phyloP scores from a whole-genome alignment of 2,888 invertebrate genomes.

The Ophion slaviceki region DNA sequence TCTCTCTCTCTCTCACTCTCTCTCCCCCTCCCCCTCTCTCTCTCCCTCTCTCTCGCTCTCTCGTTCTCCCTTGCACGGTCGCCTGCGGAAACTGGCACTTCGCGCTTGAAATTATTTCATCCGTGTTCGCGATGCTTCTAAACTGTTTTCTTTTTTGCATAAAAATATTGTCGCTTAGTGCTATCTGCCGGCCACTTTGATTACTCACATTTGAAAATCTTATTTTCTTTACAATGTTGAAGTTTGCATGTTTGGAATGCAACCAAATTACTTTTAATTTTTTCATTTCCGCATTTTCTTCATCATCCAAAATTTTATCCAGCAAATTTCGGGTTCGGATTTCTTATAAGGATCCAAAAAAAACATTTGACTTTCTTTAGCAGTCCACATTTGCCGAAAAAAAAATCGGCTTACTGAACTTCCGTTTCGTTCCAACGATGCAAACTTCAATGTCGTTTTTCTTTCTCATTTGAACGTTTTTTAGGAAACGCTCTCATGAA shows the following conservation, averaged over 20 bases:
- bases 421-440: too few relatives aligned
- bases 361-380: too few relatives aligned
- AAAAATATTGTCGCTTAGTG: not conserved
- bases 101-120: conserved; percentile 47
- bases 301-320: too few relatives aligned
- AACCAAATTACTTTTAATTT: too few relatives aligned
- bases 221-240: not conserved
- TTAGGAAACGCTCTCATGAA: too few relatives aligned
- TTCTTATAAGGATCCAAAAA: too few relatives aligned
- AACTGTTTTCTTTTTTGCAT: not conserved
- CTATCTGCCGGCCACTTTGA: not conserved
- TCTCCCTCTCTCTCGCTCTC: not conserved
- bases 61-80: not conserved
- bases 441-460: not conserved
- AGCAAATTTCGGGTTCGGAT: too few relatives aligned
- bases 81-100: conserved; percentile 63
- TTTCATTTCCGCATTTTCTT: too few relatives aligned
- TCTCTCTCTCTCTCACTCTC: conserved; percentile 3
- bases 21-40: not conserved
- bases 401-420: too few relatives aligned
- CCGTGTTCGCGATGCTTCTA: not conserved
- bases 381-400: too few relatives aligned
- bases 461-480: not conserved
- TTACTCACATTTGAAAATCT: not conserved
- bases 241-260: too few relatives aligned